A percentile compares a stretch with the other conserved stretches of the same genome.
Conservation (phyloP, 2,888 invertebrate genomes). For the Cheilosia grossa region DNA sequence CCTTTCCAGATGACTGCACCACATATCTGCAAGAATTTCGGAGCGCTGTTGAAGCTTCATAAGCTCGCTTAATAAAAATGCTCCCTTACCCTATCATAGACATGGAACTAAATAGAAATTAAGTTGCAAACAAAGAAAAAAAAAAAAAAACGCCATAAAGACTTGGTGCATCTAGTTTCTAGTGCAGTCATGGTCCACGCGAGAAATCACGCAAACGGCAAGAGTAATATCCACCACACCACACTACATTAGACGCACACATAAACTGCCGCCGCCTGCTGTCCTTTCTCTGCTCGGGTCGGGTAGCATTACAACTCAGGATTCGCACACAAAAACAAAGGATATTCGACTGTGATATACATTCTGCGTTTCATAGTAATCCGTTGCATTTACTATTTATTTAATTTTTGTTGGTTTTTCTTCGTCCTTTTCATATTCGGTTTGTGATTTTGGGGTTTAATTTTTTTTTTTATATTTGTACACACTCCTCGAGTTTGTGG, state of each 20-base stretch:
- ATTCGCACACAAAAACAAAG: not conserved
- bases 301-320: slow-evolving; percentile 1
- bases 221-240: slow-evolving; percentile 16
- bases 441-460: slow-evolving; percentile 13
- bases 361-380: slow-evolving; percentile 35
- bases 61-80: no score
- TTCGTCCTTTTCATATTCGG: slow-evolving; percentile 24
- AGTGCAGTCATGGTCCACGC: not conserved
- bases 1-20: no score
- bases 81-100: not conserved
- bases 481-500: slow-evolving; percentile 7
- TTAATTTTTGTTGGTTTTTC: not conserved
- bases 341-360: slow-evolving; percentile 1
- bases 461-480: not conserved
- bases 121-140: no score
- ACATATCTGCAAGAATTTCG: no score
- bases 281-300: not conserved
- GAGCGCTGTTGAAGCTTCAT: no score
- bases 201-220: slow-evolving; percentile 3
- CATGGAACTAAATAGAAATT: not conserved
- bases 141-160: not conserved
- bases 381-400: slow-evolving; percentile 37
- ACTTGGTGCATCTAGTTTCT: not conserved
- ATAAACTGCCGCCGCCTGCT: not conserved
- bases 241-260: slow-evolving; percentile 8